Percentiles rank a stretch among this genome's conserved stretches.
Evolutionary conservation across 2,888 invertebrate species (phyloP).

Genomic region (Protonemura montana): DNA sequence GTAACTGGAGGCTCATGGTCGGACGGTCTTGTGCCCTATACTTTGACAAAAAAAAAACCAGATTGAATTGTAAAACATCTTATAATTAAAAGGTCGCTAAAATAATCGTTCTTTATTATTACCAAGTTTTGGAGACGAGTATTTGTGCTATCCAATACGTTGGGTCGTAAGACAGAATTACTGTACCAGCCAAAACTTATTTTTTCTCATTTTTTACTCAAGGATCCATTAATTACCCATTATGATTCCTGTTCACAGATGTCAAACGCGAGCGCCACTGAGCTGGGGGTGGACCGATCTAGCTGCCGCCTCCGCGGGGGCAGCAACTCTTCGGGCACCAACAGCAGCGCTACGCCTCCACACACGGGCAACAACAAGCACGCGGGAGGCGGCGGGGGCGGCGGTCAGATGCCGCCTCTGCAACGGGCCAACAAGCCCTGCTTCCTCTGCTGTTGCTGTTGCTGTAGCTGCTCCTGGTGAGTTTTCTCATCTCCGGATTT

Average conservation of each 20-base stretch:
- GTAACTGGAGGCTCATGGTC: no score
- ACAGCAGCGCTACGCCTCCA: conserved; percentile 56
- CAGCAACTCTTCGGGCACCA: conserved; percentile 57
- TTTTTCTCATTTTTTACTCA: no score
- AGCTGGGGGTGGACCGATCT: conserved; percentile 44
- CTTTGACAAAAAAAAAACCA: no score
- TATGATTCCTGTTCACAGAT: conserved; percentile 33
- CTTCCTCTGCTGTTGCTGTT: conserved; percentile 75
- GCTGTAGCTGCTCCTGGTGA: conserved; percentile 76
- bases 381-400: conserved; percentile 46
- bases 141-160: no score
- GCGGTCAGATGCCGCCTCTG: conserved; percentile 50
- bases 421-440: conserved; percentile 62
- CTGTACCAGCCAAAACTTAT: no score
- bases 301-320: conserved; percentile 50
- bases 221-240: no score
- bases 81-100: no score
- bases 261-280: conserved; percentile 48
- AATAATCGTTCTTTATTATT: no score
- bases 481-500: conserved; percentile 54
- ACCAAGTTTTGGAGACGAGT: no score
- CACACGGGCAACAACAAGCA: conserved; percentile 48
- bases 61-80: no score
- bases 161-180: no score
- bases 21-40: no score